A percentile compares a stretch with the other conserved stretches of the same genome.
Evolutionary conservation across 2,888 invertebrate species (phyloP).

Genomic region (Ichneumon xanthorius): DNA sequence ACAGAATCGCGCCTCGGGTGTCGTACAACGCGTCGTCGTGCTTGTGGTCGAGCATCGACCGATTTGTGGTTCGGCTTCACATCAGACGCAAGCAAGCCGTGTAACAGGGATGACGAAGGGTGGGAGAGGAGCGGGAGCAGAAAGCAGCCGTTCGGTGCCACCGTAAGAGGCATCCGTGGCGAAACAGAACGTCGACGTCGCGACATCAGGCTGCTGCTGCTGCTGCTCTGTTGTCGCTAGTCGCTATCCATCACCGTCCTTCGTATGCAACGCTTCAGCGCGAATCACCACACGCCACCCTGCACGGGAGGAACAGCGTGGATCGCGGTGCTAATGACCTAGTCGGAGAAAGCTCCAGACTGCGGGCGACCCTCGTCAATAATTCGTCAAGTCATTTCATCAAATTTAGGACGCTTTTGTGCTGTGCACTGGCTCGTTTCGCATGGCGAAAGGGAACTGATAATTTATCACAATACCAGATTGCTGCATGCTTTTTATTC

Average conservation of each 20-base stretch:
- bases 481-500: neutral
- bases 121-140: slow-evolving; percentile 9
- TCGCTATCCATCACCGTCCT: slow-evolving; percentile 59
- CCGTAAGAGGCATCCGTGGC: slow-evolving; percentile 16
- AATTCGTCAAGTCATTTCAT: neutral
- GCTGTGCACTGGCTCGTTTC: neutral
- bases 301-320: neutral
- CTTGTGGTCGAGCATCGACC: slow-evolving; percentile 43
- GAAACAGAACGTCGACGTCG: slow-evolving; percentile 56
- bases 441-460: neutral
- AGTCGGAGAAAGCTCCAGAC: neutral
- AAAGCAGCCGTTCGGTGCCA: slow-evolving; percentile 40
- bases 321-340: slow-evolving; percentile 2
- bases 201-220: slow-evolving; percentile 41
- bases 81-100: slow-evolving; percentile 25
- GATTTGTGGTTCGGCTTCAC: slow-evolving; percentile 51
- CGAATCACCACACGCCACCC: slow-evolving; percentile 39
- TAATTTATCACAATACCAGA: neutral
- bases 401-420: neutral
- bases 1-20: neutral
- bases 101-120: slow-evolving; percentile 21
- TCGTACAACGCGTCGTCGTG: slow-evolving; percentile 29
- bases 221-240: slow-evolving; percentile 50
- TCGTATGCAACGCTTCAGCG: slow-evolving; percentile 58
- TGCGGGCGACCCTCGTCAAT: neutral